These are phyloP conservation scores for Synanceia verrucosa DNA, from an alignment of 2,797 vertebrate genomes.

Conservation along the genomic window DNA sequence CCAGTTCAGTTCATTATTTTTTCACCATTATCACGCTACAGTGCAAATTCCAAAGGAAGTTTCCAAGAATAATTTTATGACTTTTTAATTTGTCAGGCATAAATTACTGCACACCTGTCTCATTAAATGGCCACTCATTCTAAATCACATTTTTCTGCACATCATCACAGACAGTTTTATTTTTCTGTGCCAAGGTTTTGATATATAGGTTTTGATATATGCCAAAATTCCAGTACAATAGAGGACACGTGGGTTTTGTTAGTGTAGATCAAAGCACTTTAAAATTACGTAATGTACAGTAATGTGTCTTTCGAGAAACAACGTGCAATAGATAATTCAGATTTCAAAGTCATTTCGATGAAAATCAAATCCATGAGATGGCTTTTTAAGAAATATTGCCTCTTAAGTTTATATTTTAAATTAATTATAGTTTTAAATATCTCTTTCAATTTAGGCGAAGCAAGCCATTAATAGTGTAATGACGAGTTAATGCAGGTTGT, in stretches of 20 bases:
- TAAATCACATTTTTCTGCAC: background rate
- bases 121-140: background rate
- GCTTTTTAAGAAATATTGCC: background rate
- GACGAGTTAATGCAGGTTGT: conserved; percentile 2
- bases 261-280: conserved; percentile 6
- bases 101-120: background rate
- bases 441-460: background rate
- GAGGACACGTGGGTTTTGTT: conserved; percentile 6
- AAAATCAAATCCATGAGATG: background rate
- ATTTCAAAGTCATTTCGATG: background rate
- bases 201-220: background rate
- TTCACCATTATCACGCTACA: background rate
- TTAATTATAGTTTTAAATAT: background rate
- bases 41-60: background rate
- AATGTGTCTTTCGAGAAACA: conserved; percentile 5
- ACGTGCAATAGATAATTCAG: background rate
- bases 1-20: too few relatives aligned
- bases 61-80: background rate
- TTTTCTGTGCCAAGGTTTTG: background rate
- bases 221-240: background rate
- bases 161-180: background rate
- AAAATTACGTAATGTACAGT: conserved; percentile 1
- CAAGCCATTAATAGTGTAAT: background rate
- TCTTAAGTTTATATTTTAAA: background rate
- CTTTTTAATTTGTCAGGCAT: background rate